Base-by-base conservation (phyloP, 2,888 invertebrate species). In the Cosmopolites sordidus region DNA sequence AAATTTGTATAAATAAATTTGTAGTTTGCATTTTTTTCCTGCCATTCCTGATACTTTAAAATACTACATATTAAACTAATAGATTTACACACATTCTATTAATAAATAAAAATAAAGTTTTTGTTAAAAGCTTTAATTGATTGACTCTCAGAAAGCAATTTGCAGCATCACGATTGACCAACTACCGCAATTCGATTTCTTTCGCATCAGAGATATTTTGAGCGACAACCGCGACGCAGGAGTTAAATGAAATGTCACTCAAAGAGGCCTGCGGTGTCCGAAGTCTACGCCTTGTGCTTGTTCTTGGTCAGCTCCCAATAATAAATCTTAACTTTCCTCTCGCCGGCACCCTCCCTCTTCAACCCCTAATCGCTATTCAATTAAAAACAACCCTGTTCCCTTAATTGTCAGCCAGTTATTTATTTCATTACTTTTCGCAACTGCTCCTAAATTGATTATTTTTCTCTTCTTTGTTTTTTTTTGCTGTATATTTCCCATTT, bases 241-340 rank as follows among this genome's bases (percentile, higher is more conserved):
- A 72, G 71, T 73, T 74, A 75, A 75, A 75, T 75, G 74, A 75
- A 74, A 75, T 69, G 75, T 75, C 75, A 74, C 68, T 75, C 74
- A 73, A 69, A 71, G 70, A 69, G 69, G 70, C 67, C 66, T 69
- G 66, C 62, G 66, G 69, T 69, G 65, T 67, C 67, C 69, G 61
- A 59, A 48, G 66, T 65, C 63, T 62, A 72, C 72, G 73, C 73
- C 73, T 72, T 72, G 69, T 67, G 64, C 71, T 69, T 74, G 73
- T 73, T 67, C 63, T 68, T 68, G 66, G 66, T 69, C 71, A 68
- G 69, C 69, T 65, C 66, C 60, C 64, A 69, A 69, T 69, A 72
- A 73, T 74, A 73, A 73, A 74, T 74, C 73, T 62, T 55, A 56
- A 52, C 54, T 61, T 64, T 63, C 62, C 59, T 56, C 48, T 58